phyloP scores from a whole-genome alignment of 1,140 invertebrate species.

The Gonioctena quinquepunctata region DNA sequence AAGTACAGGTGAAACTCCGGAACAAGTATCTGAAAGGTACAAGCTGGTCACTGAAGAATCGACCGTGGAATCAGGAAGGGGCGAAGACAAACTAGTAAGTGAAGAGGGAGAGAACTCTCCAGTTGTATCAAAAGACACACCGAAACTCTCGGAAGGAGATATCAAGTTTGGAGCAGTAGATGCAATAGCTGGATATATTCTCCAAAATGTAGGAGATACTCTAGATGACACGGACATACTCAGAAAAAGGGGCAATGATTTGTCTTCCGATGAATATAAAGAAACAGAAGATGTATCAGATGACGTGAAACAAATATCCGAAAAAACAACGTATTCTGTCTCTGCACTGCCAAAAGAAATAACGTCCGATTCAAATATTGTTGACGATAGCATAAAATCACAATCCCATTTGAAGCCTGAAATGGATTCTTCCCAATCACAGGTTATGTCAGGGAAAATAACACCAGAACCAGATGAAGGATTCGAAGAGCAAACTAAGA shows the following conservation, averaged over 20 bases:
- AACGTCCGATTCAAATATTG: neutral
- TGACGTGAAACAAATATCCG: neutral
- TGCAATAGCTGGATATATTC: neutral
- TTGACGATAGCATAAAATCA: neutral
- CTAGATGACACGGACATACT: neutral
- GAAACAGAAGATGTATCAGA: neutral
- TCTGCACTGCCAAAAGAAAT: neutral
- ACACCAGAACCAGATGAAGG: neutral
- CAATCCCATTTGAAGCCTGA: no score
- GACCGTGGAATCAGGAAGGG: no score
- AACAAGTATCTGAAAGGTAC: no score
- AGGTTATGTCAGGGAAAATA: neutral
- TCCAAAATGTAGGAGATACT: neutral
- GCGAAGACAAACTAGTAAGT: no score
- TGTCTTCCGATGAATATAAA: neutral
- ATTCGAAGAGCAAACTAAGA: neutral
- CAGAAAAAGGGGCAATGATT: neutral
- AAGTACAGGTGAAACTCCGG: no score
- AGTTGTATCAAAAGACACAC: neutral
- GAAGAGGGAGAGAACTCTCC: neutral
- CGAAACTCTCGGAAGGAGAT: neutral
- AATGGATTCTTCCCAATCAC: no score
- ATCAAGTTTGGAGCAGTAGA: neutral
- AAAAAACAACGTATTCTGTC: neutral
- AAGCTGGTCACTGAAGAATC: no score